Conservation (phyloP, 2,797 vertebrate species). For the Pseudochromis fuscus region DNA sequence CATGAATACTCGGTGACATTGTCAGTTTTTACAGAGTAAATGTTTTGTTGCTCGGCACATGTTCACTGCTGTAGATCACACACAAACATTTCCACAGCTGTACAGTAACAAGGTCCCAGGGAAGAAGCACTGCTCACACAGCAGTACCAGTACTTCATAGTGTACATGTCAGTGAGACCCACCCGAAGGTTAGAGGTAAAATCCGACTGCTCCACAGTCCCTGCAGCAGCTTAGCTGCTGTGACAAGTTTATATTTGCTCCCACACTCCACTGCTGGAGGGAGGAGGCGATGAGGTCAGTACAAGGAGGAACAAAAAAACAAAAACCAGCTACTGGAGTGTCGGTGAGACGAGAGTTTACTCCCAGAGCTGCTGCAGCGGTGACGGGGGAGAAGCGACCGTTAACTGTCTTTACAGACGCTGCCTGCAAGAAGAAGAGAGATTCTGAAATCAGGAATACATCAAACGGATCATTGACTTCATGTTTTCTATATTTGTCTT, state of each 20-base stretch:
- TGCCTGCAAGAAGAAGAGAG: conserved; percentile 58
- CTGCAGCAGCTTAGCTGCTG: conserved; percentile 1
- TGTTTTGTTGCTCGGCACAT: neutral
- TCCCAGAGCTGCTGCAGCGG: conserved; percentile 34
- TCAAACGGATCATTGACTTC: too few species aligned
- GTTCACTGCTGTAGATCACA: conserved; percentile 21
- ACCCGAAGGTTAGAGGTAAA: conserved; percentile 23
- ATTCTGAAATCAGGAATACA: too few species aligned
- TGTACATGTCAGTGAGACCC: conserved; percentile 3
- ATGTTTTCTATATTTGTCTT: too few species aligned
- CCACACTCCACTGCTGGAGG: conserved; percentile 45
- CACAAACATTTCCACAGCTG: conserved; percentile 18
- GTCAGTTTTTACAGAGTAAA: neutral
- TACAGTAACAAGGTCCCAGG: conserved; percentile 65
- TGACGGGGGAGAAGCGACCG: neutral
- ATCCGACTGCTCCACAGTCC: conserved; percentile 21
- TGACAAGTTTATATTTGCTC: conserved; percentile 19
- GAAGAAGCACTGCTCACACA: conserved; percentile 50
- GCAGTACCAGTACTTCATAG: conserved; percentile 47
- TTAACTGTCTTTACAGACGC: conserved; percentile 78
- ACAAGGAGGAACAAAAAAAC: neutral
- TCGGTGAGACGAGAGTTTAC: conserved; percentile 7
- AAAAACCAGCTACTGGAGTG: conserved; percentile 20
- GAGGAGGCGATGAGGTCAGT: conserved; percentile 53
- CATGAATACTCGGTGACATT: neutral